A percentile compares a stretch with the other conserved stretches of the same genome.
Evolutionary conservation across 2,113 vertebrate genomes (phyloP).

Genomic region (Myrmecobius fasciatus): DNA sequence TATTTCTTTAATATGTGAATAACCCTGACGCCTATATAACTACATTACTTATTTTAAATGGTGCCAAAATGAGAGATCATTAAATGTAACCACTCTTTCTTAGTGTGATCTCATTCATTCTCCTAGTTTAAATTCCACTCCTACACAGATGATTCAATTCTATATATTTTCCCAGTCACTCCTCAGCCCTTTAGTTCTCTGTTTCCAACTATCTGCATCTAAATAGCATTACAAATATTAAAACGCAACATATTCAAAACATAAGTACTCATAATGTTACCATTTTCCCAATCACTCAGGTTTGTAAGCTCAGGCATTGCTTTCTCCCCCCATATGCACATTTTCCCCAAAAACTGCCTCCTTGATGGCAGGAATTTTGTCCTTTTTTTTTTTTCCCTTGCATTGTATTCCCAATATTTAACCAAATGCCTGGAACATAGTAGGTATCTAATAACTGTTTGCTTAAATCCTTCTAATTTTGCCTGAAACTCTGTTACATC

Average conservation of each 20-base stretch:
- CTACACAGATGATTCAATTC: background rate
- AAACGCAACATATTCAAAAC: background rate
- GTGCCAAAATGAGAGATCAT: constrained; percentile 31
- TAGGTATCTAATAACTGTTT: background rate
- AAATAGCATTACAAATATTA: background rate
- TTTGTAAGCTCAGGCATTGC: background rate
- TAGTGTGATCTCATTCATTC: background rate
- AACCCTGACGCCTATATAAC: constrained; percentile 6
- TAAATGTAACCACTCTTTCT: background rate
- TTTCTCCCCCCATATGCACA: background rate
- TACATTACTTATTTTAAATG: constrained; percentile 50
- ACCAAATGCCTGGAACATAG: background rate
- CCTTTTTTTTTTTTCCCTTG: background rate
- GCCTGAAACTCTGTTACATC: background rate
- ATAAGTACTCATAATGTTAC: background rate
- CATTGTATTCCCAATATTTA: background rate
- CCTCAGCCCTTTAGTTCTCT: background rate
- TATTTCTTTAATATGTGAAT: constrained; percentile 25
- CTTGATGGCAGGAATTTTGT: background rate
- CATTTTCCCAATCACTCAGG: background rate
- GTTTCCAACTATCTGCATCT: background rate
- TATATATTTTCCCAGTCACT: background rate
- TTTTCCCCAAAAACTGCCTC: background rate
- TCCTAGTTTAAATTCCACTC: background rate
- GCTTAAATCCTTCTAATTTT: background rate